phyloP scores from a whole-genome alignment of 2,113 vertebrate species.

The Gallinago jamesoni region DNA sequence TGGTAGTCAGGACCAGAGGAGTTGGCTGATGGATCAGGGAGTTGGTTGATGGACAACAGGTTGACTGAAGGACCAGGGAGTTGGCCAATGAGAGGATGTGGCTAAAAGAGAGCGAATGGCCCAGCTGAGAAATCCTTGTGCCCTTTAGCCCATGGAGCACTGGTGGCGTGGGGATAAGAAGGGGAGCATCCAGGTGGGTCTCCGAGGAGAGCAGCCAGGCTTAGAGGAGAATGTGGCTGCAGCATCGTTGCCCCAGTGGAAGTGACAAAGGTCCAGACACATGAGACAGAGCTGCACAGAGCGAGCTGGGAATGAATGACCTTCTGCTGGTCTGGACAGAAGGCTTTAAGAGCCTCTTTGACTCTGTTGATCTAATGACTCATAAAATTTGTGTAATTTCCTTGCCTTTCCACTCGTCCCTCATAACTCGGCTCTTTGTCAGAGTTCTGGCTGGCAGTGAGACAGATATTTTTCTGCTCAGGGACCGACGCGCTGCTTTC shows the following conservation, averaged over 20 bases:
- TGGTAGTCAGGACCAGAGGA: too few relatives aligned
- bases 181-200: not conserved
- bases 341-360: constrained; percentile 14
- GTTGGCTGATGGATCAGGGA: too few relatives aligned
- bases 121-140: not conserved
- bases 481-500: not conserved
- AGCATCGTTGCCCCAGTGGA: not conserved
- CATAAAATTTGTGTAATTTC: not conserved
- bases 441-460: not conserved
- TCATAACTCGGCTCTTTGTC: not conserved
- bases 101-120: not conserved
- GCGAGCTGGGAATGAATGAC: not conserved
- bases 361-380: constrained; percentile 42
- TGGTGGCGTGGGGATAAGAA: not conserved
- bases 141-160: not conserved
- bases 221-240: not conserved
- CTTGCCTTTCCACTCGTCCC: not conserved
- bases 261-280: not conserved
- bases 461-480: not conserved
- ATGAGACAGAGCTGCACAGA: not conserved
- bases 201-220: not conserved
- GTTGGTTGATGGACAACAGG: too few relatives aligned
- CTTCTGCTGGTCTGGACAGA: not conserved
- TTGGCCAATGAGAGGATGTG: too few relatives aligned
- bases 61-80: too few relatives aligned